Conservation (phyloP, 2,888 invertebrate genomes). For the Julus scanicus region DNA sequence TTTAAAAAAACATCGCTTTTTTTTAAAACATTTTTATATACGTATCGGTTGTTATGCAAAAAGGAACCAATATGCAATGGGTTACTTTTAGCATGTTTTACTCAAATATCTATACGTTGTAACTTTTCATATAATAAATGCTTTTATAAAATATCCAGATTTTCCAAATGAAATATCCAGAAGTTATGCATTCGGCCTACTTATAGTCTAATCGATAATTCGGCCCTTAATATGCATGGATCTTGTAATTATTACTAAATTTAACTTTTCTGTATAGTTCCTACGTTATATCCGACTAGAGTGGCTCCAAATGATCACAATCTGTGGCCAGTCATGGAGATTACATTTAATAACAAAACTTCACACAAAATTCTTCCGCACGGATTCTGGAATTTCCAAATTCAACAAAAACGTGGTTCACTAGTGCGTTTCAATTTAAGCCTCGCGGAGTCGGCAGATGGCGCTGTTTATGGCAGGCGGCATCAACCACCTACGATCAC, state of each 20-base stretch:
- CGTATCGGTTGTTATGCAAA: too few relatives aligned
- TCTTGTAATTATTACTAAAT: neutral
- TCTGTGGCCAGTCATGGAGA: slow-evolving; percentile 58
- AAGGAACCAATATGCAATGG: too few relatives aligned
- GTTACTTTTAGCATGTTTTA: too few relatives aligned
- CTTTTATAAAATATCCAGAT: too few relatives aligned
- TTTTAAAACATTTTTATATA: too few relatives aligned
- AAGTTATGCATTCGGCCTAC: too few relatives aligned
- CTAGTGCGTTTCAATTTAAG: slow-evolving; percentile 95
- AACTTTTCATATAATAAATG: too few relatives aligned
- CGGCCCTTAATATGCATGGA: neutral
- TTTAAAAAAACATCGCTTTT: too few relatives aligned
- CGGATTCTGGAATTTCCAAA: slow-evolving; percentile 98
- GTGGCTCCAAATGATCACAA: slow-evolving; percentile 58
- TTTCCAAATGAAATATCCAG: too few relatives aligned
- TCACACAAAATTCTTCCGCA: slow-evolving; percentile 91
- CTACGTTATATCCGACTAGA: slow-evolving; percentile 57
- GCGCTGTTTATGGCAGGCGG: slow-evolving; percentile 93
- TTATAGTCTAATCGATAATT: neutral
- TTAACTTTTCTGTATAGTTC: too few relatives aligned
- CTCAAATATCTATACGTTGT: too few relatives aligned
- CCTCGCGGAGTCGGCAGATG: slow-evolving; percentile 89
- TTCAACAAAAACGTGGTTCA: slow-evolving; percentile 92
- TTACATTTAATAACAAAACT: slow-evolving; percentile 81
- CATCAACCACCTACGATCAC: slow-evolving; percentile 96